Percentiles rank a stretch among this genome's conserved stretches.
Conservation (phyloP, 2,797 vertebrate species). For the Hirundo rustica region DNA sequence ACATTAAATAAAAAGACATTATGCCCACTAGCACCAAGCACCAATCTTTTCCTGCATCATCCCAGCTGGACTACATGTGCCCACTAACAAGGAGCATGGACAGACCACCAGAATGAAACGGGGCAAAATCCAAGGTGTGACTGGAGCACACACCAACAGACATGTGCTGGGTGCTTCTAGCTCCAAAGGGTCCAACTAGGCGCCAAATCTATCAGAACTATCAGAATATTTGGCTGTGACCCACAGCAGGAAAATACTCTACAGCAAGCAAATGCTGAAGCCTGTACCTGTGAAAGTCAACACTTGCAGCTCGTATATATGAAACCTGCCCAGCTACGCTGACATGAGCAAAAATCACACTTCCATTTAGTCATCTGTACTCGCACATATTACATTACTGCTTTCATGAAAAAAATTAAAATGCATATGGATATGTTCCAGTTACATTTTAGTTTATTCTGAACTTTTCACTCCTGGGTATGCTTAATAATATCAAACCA, state of each 20-base stretch:
- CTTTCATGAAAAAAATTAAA: background rate
- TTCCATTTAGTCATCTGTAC: constrained; percentile 8
- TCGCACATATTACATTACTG: background rate
- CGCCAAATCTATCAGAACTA: background rate
- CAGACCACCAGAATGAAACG: accelerated
- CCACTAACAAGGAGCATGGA: background rate
- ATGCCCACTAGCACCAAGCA: background rate
- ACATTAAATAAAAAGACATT: constrained; percentile 13
- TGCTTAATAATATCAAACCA: background rate
- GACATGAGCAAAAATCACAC: constrained; percentile 21
- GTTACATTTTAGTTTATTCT: background rate
- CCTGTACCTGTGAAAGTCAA: constrained; percentile 20
- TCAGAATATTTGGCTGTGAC: background rate
- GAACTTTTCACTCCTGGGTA: background rate
- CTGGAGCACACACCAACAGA: background rate
- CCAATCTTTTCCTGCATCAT: background rate
- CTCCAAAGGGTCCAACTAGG: background rate
- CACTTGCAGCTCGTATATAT: background rate
- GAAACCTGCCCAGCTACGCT: background rate
- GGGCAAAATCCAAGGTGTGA: background rate
- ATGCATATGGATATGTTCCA: background rate
- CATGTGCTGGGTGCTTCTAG: accelerated
- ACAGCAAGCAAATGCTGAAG: background rate
- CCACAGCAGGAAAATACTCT: background rate
- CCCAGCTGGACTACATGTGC: background rate